Conservation (phyloP, 2,797 vertebrate genomes). For the Parambassis ranga region DNA sequence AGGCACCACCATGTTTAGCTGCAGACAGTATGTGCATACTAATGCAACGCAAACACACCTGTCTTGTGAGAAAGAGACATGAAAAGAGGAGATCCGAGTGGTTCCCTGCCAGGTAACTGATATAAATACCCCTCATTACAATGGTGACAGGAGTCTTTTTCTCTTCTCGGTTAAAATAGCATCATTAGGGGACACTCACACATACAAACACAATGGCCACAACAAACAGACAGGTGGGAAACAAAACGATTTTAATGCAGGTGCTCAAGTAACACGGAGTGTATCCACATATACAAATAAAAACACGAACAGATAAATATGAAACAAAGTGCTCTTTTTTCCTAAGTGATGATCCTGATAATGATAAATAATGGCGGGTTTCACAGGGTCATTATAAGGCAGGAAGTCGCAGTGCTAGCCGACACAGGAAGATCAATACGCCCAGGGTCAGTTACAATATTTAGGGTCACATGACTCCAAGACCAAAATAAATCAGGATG, state of each 20-base stretch:
- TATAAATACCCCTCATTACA: slow-evolving; percentile 80
- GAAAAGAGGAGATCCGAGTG: slow-evolving; percentile 57
- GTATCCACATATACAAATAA: neutral
- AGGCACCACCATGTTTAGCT: neutral
- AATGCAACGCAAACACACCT: slow-evolving; percentile 42
- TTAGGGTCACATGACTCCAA: slow-evolving; percentile 82
- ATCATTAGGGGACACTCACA: slow-evolving; percentile 69
- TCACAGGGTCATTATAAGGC: slow-evolving; percentile 78
- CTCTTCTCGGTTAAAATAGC: slow-evolving; percentile 70
- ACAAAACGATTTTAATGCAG: neutral
- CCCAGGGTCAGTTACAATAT: slow-evolving; percentile 85
- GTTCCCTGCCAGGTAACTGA: slow-evolving; percentile 75
- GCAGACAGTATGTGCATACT: neutral
- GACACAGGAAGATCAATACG: slow-evolving; percentile 80
- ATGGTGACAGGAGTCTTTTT: slow-evolving; percentile 74
- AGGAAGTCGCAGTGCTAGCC: slow-evolving; percentile 81
- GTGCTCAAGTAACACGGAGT: neutral
- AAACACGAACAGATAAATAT: slow-evolving; percentile 27
- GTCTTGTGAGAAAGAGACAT: slow-evolving; percentile 63
- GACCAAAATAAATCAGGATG: slow-evolving; percentile 82
- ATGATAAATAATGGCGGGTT: slow-evolving; percentile 74
- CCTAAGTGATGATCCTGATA: slow-evolving; percentile 68
- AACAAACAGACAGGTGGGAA: neutral
- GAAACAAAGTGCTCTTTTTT: slow-evolving; percentile 50
- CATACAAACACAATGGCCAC: neutral